Base-by-base conservation (phyloP, 2,113 vertebrate species). In the Phainopepla nitens region DNA sequence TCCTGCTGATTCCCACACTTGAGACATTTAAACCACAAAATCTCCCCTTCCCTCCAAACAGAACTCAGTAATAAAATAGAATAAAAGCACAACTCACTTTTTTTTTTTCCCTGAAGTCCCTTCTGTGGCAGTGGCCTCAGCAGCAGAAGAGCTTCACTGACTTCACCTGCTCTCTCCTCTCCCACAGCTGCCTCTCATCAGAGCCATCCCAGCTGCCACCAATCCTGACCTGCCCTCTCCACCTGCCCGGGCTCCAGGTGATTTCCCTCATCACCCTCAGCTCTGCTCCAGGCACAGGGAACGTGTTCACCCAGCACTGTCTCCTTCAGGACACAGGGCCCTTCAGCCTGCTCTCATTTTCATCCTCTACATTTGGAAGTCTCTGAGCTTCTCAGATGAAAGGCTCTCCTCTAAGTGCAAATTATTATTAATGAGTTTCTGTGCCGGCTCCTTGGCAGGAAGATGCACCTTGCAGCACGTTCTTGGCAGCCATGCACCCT, bases 351-450 rank as follows among this genome's bases (percentile, higher is more conserved):
- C 60, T 75, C 39, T 0, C 15, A 0, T 25, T 35, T n/a, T 6
- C 20, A 53, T 28, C 81, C 70, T 39, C 23, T 5, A 14, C 83
- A 36, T 13, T 0, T 44, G 56, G 19, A 49, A 89, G 31, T 51
- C 80, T 36, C 60, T 0, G 51, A 79, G 73, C 65, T 81, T 5
- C 78, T 91, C 73, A 14, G 58, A 64, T n/a, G 83, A 75, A 90
- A 82, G 54, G 45, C 54, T 89, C 57, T 70, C 36, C 64, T 82
- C 80, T 9, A 66, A 81, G 64, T 35, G 50, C 81, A 75, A 75
- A 72, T 80, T 24, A 73, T 77, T 45, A 93, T 85, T 77, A 79
- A 91, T 93, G 93, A 88, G 35, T 94, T 72, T 90, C 88, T 24
- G 15, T 17, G 18, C 41, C 65, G 91, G 90, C 84, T 77, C 33